Evolutionary conservation across 2,797 vertebrate species (phyloP).

Genomic region (Fringilla coelebs): DNA sequence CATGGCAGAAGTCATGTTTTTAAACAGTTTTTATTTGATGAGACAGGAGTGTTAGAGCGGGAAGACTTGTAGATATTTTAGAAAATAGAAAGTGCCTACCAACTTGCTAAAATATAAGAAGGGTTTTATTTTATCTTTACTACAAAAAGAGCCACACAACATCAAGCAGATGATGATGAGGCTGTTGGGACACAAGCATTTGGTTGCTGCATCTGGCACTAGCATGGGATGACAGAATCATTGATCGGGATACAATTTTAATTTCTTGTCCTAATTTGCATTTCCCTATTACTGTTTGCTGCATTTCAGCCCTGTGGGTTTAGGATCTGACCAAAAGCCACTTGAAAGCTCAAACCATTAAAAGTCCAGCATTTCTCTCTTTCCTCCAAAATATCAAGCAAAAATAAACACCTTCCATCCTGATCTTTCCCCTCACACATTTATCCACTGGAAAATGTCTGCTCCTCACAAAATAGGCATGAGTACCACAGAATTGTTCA

Average conservation of each 20-base stretch:
- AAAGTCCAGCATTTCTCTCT: background rate
- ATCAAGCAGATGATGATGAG: slow-evolving; percentile 7
- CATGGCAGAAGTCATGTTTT: background rate
- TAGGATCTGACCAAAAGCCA: background rate
- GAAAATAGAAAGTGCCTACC: background rate
- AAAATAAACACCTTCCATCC: background rate
- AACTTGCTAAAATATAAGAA: background rate
- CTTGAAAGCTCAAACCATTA: background rate
- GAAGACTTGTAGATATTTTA: background rate
- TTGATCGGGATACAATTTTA: slow-evolving; percentile 16
- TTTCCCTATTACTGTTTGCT: background rate
- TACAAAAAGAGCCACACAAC: background rate
- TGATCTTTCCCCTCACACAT: background rate
- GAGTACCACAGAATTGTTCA: background rate
- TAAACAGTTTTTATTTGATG: background rate
- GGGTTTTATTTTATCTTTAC: background rate
- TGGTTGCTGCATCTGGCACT: slow-evolving; percentile 36
- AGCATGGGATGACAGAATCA: background rate
- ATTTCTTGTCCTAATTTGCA: slow-evolving; percentile 23
- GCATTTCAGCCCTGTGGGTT: background rate
- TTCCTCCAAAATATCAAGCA: background rate
- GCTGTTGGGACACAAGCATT: slow-evolving; percentile 27
- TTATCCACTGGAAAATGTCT: background rate
- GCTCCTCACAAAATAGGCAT: background rate
- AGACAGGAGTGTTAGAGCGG: background rate